Percentiles rank a stretch among this genome's conserved stretches.
Evolutionary conservation across 2,113 vertebrate genomes (phyloP).

Genomic region (Oreotragus oreotragus): DNA sequence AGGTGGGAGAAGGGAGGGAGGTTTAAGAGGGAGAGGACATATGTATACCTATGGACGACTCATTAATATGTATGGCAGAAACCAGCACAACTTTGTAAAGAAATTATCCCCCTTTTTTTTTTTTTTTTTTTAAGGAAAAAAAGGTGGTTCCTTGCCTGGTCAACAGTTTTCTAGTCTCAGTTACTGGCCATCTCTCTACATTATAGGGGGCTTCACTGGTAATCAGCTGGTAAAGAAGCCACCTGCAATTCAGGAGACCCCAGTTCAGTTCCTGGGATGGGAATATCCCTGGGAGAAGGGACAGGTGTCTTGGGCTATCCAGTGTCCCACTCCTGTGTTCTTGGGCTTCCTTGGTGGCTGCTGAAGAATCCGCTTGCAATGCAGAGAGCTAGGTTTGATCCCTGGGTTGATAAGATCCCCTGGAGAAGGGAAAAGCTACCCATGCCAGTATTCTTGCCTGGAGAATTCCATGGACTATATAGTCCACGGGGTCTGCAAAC

Average conservation of each 20-base stretch:
- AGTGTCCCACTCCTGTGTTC: not conserved
- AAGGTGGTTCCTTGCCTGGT: not conserved
- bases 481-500: not conserved
- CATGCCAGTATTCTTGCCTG: not conserved
- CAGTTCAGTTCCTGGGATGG: not conserved
- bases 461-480: not conserved
- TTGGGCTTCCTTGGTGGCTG: not conserved
- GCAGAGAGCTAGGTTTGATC: not conserved
- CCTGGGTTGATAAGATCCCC: not conserved
- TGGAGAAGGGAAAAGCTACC: not conserved
- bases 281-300: not conserved
- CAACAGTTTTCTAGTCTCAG: not conserved
- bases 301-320: not conserved
- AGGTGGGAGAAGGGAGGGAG: not conserved
- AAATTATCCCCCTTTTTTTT: not conserved
- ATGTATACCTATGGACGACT: not conserved
- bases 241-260: not conserved
- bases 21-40: not conserved
- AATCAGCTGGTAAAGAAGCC: not conserved
- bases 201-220: fast-evolving
- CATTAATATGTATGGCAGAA: not conserved
- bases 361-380: not conserved
- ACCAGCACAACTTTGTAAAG: not conserved
- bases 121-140: not conserved
- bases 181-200: not conserved